A percentile compares a stretch with the other conserved stretches of the same genome.
phyloP scores from a whole-genome alignment of 1,140 invertebrate genomes.

The Heliconius melpomene region DNA sequence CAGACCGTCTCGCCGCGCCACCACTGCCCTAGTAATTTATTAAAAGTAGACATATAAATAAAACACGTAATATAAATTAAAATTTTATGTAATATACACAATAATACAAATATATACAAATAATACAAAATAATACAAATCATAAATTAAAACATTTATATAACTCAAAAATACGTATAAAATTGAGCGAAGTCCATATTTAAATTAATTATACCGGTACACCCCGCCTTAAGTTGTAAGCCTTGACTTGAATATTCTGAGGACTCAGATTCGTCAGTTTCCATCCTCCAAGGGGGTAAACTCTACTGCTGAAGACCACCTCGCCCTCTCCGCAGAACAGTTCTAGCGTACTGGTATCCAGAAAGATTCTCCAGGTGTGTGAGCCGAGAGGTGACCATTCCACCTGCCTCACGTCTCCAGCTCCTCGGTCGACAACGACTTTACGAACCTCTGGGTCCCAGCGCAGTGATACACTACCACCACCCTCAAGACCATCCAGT shows the following conservation, averaged over 20 bases:
- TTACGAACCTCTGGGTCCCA: constrained; percentile 60
- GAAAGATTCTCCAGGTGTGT: constrained; percentile 58
- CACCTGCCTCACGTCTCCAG: constrained; percentile 62
- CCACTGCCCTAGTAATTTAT: background rate
- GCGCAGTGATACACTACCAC: constrained; percentile 51
- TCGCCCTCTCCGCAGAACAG: constrained; percentile 76
- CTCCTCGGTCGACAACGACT: constrained; percentile 59
- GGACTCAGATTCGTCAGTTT: constrained; percentile 56
- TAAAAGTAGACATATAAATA: background rate
- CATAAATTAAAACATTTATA: background rate
- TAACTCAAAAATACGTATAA: constrained; percentile 3
- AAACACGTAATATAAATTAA: background rate
- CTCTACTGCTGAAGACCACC: constrained; percentile 68
- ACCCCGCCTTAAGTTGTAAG: constrained; percentile 58
- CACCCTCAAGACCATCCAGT: constrained; percentile 58
- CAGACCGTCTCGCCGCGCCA: too few species aligned
- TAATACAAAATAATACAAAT: constrained; percentile 14
- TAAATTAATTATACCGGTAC: constrained; percentile 48
- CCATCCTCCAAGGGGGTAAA: constrained; percentile 66
- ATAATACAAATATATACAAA: constrained; percentile 15
- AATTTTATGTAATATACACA: background rate
- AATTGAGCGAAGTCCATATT: background rate
- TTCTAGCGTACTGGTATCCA: constrained; percentile 70
- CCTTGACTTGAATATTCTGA: constrained; percentile 50
- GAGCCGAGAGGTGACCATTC: constrained; percentile 59